Percentiles rank a stretch among this genome's conserved stretches.
Conservation (phyloP, 2,797 vertebrate species). For the Enteromius afrohamiltoni region DNA sequence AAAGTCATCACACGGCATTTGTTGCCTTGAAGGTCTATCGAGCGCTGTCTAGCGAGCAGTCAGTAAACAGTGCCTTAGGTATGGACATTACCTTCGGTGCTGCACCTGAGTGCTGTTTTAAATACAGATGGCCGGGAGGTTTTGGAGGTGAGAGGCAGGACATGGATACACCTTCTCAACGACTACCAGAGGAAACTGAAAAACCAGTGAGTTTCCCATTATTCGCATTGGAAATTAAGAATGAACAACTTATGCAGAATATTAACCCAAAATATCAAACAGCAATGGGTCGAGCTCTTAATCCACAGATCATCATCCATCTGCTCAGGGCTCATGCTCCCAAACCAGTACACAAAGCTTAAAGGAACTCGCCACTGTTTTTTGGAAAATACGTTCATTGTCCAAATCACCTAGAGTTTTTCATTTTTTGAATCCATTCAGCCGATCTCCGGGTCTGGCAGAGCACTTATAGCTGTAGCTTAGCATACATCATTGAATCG, state of each 20-base stretch:
- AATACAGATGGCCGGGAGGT: conserved; percentile 20
- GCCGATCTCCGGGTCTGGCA: no score
- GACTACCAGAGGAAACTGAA: not conserved
- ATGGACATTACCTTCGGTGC: not conserved
- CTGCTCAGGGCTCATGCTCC: not conserved
- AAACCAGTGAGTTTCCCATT: conserved; percentile 1
- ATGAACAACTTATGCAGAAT: not conserved
- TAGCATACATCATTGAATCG: no score
- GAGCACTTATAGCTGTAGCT: no score
- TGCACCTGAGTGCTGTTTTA: conserved; percentile 25
- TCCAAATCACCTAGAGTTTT: no score
- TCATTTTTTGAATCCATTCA: no score
- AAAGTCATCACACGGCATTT: conserved; percentile 3
- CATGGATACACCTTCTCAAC: not conserved
- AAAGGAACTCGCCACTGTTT: no score
- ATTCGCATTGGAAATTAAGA: conserved; percentile 18
- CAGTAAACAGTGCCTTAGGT: conserved; percentile 4
- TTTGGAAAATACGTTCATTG: no score
- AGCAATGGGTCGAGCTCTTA: not conserved
- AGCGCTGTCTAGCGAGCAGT: conserved; percentile 8
- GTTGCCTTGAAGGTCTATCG: not conserved
- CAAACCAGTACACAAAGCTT: not conserved
- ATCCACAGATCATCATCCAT: conserved; percentile 20
- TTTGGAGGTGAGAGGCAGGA: conserved; percentile 20
- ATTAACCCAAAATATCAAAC: not conserved